Conservation (phyloP, 2,797 vertebrate genomes). For the Dromococcyx pavoninus region DNA sequence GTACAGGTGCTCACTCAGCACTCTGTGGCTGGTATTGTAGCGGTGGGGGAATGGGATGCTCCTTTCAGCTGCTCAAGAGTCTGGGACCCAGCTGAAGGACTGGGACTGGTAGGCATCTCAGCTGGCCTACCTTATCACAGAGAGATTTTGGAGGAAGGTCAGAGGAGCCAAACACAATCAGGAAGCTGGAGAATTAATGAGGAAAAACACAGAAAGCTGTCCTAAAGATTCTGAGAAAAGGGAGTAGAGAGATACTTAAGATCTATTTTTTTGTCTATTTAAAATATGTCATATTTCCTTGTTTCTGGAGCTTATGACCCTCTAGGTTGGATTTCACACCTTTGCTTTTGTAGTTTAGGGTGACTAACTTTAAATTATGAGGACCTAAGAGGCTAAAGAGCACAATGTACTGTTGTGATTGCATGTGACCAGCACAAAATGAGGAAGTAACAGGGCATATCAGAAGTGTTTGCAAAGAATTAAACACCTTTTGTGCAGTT, state of each 20-base stretch:
- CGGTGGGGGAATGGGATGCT: background rate
- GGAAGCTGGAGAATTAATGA: background rate
- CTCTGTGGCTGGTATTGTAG: background rate
- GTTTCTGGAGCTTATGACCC: background rate
- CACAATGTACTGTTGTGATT: background rate
- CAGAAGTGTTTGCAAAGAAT: background rate
- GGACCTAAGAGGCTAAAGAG: background rate
- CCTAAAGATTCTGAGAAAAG: background rate
- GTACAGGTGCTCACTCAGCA: background rate
- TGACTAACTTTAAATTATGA: background rate
- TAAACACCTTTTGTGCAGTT: background rate
- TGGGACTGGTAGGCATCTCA: background rate
- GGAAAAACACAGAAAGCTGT: background rate
- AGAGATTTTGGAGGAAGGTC: background rate
- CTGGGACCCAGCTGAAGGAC: background rate
- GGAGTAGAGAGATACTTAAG: background rate
- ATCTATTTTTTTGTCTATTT: background rate
- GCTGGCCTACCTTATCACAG: background rate
- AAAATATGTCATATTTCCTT: background rate
- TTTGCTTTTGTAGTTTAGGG: background rate
- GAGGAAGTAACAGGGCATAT: background rate
- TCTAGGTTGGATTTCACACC: background rate
- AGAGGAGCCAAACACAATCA: background rate
- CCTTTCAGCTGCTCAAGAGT: background rate
- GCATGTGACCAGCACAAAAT: background rate